Percentiles rank a stretch among this genome's conserved stretches.
Evolutionary conservation across 2,113 vertebrate genomes (phyloP).

Genomic region (Pelodiscus sinensis): DNA sequence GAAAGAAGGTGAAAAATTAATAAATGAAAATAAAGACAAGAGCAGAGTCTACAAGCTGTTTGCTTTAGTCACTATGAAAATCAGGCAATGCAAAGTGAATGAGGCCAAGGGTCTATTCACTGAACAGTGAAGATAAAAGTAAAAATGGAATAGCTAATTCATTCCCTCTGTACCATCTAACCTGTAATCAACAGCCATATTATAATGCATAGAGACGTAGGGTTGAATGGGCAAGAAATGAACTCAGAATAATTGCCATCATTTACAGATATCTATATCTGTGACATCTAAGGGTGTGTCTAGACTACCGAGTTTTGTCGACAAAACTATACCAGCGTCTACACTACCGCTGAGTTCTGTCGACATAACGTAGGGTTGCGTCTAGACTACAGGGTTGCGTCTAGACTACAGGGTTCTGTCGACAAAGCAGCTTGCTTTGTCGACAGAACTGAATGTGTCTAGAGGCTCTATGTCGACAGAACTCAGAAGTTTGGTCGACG

Average conservation of each 20-base stretch:
- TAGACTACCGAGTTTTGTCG: too few species aligned
- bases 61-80: not conserved
- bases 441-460: too few species aligned
- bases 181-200: not conserved
- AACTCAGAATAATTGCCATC: not conserved
- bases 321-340: too few species aligned
- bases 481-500: too few species aligned
- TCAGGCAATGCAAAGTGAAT: not conserved
- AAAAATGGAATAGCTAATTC: not conserved
- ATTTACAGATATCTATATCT: not conserved
- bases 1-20: not conserved
- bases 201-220: not conserved
- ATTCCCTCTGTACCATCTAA: not conserved
- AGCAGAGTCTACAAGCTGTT: not conserved
- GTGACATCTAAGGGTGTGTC: too few species aligned
- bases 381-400: too few species aligned
- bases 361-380: too few species aligned
- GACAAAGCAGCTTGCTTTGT: too few species aligned
- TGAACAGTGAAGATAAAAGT: not conserved
- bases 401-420: too few species aligned
- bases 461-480: too few species aligned
- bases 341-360: too few species aligned
- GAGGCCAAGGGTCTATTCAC: not conserved
- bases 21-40: not conserved
- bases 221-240: not conserved